phyloP scores from a whole-genome alignment of 2,888 invertebrate genomes.

The Eupithecia dodoneata region DNA sequence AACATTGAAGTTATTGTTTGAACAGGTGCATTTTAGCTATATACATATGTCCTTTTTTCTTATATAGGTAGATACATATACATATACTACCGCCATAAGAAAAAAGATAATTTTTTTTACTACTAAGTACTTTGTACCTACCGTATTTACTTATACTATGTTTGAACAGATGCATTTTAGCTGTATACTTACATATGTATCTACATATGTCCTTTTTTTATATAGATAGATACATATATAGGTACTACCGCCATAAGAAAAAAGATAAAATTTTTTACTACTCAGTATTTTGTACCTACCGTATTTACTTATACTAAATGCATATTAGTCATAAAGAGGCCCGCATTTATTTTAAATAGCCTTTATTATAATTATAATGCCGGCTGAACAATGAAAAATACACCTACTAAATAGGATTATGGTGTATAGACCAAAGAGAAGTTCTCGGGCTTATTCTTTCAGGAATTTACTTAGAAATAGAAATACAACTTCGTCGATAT shows the following conservation, averaged over 20 bases:
- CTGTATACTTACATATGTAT: too few relatives aligned
- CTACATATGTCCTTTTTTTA: too few relatives aligned
- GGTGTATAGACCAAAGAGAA: background rate
- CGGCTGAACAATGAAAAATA: background rate
- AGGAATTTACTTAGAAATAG: too few relatives aligned
- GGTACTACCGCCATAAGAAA: too few relatives aligned
- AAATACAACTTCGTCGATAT: too few relatives aligned
- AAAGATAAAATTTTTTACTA: background rate
- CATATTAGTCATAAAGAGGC: conserved; percentile 7
- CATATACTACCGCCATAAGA: too few relatives aligned
- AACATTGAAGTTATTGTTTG: conserved; percentile 33
- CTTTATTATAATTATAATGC: background rate
- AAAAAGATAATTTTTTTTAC: background rate
- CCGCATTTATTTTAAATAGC: background rate
- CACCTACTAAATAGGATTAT: background rate
- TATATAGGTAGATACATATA: too few relatives aligned
- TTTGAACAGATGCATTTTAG: conserved; percentile 38
- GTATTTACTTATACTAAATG: background rate
- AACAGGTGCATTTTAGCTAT: conserved; percentile 32
- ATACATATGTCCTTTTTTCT: too few relatives aligned
- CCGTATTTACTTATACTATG: conserved; percentile 13
- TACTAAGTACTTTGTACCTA: background rate
- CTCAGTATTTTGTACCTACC: background rate
- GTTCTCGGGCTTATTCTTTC: too few relatives aligned
- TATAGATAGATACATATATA: too few relatives aligned